Conservation (phyloP, 2,113 vertebrate genomes). For the Takifugu bimaculatus region DNA sequence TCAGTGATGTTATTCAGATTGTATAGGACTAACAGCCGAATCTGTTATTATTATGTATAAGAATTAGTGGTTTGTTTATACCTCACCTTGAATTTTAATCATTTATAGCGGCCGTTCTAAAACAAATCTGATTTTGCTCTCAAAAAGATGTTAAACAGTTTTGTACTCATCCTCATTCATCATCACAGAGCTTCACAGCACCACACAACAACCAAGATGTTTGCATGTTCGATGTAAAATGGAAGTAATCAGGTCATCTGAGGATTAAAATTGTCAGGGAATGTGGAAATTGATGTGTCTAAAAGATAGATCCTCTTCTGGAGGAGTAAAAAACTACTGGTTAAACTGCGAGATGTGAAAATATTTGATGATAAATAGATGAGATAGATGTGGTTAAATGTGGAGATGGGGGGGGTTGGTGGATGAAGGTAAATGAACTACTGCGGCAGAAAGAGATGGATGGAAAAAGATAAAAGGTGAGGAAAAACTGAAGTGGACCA, state of each 20-base stretch:
- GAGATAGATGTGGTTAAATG: conserved; percentile 3
- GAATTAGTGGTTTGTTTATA: neutral
- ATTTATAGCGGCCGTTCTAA: no score
- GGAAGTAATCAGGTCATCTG: conserved; percentile 64
- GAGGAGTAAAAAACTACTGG: no score
- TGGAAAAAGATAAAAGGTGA: conserved; percentile 14
- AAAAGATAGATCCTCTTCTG: no score
- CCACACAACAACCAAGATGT: neutral
- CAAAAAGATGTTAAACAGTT: no score
- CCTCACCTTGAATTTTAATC: neutral
- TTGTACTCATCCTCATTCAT: no score
- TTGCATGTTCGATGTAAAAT: neutral
- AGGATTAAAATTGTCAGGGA: conserved; percentile 61
- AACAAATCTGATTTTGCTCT: no score
- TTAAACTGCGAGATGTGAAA: no score
- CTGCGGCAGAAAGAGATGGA: neutral
- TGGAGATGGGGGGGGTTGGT: neutral
- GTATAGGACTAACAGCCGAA: neutral
- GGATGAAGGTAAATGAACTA: neutral
- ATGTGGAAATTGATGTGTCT: conserved; percentile 14
- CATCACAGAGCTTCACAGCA: no score
- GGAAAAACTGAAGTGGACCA: conserved; percentile 9
- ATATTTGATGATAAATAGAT: neutral
- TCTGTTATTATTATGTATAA: conserved; percentile 3
- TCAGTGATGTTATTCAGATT: neutral